A percentile compares a stretch with the other conserved stretches of the same genome.
Conservation (phyloP, 1,140 invertebrate genomes). For the Paraescarpia echinospica region DNA sequence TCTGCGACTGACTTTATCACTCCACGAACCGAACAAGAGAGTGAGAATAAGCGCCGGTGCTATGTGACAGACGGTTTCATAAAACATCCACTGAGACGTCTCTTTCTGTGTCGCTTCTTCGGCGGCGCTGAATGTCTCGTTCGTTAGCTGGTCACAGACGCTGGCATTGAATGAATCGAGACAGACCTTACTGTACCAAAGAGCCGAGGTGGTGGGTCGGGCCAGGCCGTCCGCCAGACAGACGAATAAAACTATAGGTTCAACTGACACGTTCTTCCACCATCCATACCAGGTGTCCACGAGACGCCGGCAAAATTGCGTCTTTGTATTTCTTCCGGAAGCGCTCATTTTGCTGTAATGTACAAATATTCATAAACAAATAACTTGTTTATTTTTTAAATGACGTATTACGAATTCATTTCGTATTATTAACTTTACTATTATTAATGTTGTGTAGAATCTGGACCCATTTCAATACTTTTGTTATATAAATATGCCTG, state of each 20-base stretch:
- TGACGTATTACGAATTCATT: background rate
- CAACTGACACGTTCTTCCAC: background rate
- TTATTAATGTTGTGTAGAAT: too few species aligned
- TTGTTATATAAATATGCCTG: too few species aligned
- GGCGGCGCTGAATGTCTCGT: conserved; percentile 6
- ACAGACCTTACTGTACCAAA: conserved; percentile 11
- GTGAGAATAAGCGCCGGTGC: background rate
- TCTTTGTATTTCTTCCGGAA: background rate
- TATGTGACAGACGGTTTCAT: conserved; percentile 11
- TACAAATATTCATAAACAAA: background rate
- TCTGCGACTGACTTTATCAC: conserved; percentile 13
- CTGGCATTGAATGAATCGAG: background rate
- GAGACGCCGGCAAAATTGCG: background rate
- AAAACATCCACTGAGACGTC: conserved; percentile 15
- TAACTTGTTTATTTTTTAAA: background rate
- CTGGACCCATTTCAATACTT: too few species aligned
- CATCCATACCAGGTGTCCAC: background rate
- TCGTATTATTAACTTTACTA: background rate
- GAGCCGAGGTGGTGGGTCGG: background rate
- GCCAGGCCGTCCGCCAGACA: conserved; percentile 1
- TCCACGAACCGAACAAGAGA: background rate
- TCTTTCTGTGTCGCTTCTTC: conserved; percentile 6
- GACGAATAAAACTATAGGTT: background rate
- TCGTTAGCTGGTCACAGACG: conserved; percentile 12
- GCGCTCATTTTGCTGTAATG: background rate